Evolutionary conservation across 2,888 invertebrate genomes (phyloP), one percentile per base, ranked within the genome.

Genomic region (Drosophila atripex): DNA sequence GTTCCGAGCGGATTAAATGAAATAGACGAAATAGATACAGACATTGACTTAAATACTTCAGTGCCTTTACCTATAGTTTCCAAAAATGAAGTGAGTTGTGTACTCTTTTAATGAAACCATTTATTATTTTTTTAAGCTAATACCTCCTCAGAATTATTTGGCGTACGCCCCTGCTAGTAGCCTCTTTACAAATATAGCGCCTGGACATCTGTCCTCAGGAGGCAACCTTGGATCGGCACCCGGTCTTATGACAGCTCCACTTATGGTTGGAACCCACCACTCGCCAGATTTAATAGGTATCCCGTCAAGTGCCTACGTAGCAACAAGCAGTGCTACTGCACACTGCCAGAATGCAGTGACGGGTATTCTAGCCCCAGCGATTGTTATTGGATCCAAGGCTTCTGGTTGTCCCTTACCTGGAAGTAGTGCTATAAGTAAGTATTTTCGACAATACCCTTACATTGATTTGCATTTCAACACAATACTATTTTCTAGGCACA

Each of bases 11-110:
- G 96, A 52, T 97, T 97, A 91, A 90, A 91, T 64, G 97, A 97
- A 92, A 96, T 97, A 92, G 96, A 96, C 78, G 97, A 97, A 92
- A 94, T 95, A 72, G 95, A 95, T 88, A 94, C 94, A 18, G 95
- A 95, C 89, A 95, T 95, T 77, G 95, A 94, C 90, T 92, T 95
- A 57, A 93, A 94, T 63, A 87, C 86, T 3, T 93, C 94, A 28
- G 92, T 93, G 47, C 93, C 93, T 32, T 92, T 93, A 59, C 93
- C 93, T 55, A 91, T 90, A 71, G 90, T 91, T 12, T 91, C 91
- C 25, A 90, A 90, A 75, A 91, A 90, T 65, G 92, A 92, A 89
- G 92, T 92, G 78, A 87, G 88, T 86, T 45, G 4, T 32, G 6
- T 12, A 12, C 3, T 12, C 6, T 32, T 32, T 32, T 5, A 0